Percentiles rank a stretch among this genome's conserved stretches.
Evolutionary conservation across 1,140 invertebrate genomes (phyloP).

Genomic region (Pemphigus obesinymphae): DNA sequence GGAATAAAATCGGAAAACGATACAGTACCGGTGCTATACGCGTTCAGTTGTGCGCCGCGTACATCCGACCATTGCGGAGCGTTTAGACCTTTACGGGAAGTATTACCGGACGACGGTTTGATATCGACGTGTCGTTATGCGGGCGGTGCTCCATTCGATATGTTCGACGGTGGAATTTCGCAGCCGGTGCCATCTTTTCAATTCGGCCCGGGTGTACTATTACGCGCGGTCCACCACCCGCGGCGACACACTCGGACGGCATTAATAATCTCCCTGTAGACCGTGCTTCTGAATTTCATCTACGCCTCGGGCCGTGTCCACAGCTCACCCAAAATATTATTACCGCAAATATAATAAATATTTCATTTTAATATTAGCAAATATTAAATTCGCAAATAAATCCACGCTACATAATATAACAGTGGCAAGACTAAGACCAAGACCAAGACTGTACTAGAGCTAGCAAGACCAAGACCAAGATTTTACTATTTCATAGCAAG

Average conservation of each 20-base stretch:
- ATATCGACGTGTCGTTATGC: not conserved
- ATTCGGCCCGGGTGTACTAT: not conserved
- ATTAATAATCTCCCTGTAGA: not conserved
- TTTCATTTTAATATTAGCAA: too few relatives aligned
- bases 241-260: not conserved
- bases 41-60: too few relatives aligned
- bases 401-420: not conserved
- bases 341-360: too few relatives aligned
- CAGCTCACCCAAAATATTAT: not conserved
- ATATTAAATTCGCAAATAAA: not conserved
- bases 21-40: too few relatives aligned
- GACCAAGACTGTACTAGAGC: too few relatives aligned
- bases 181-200: constrained; percentile 23
- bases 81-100: not conserved
- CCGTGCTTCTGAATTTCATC: not conserved
- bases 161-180: not conserved
- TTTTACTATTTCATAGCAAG: too few relatives aligned
- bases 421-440: too few relatives aligned
- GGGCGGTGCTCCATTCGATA: not conserved
- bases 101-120: not conserved
- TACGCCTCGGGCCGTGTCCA: not conserved
- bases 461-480: too few relatives aligned
- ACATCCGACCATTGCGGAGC: too few relatives aligned
- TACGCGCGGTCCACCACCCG: not conserved
- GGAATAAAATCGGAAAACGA: too few relatives aligned